phyloP scores from a whole-genome alignment of 2,797 vertebrate genomes.

The Botia almorhae region DNA sequence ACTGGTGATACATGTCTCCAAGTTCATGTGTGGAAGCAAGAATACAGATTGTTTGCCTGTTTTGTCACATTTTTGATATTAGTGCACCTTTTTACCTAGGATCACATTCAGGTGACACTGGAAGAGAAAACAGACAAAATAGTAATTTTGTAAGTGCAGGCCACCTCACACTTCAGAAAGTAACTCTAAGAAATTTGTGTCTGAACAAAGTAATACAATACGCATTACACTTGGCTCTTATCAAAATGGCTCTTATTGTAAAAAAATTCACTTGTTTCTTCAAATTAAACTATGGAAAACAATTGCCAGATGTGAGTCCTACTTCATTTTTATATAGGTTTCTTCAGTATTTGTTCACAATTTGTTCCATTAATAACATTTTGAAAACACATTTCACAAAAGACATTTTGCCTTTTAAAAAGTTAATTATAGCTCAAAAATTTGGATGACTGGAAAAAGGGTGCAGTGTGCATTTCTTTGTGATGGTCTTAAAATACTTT shows the following conservation, averaged over 20 bases:
- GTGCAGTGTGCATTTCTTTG: not conserved
- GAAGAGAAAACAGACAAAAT: slow-evolving; percentile 10
- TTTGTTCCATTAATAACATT: slow-evolving; percentile 3
- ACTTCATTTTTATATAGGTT: no score
- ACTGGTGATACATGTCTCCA: not conserved
- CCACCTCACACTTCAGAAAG: slow-evolving; percentile 12
- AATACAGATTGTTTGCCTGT: slow-evolving; percentile 22
- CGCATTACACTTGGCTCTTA: not conserved
- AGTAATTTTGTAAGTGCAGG: not conserved
- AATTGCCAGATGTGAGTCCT: not conserved
- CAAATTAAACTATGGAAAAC: no score
- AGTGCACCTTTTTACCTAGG: slow-evolving; percentile 52
- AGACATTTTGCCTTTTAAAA: not conserved
- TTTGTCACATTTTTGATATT: slow-evolving; percentile 45
- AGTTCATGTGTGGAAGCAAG: slow-evolving; percentile 43
- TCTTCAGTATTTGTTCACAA: not conserved
- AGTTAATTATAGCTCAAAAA: not conserved
- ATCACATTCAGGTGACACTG: slow-evolving; percentile 59
- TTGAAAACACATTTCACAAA: not conserved
- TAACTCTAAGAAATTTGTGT: slow-evolving; percentile 17
- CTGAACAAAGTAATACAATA: slow-evolving; percentile 25
- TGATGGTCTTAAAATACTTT: not conserved
- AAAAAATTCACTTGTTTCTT: no score
- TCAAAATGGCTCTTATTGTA: not conserved
- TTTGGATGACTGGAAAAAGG: not conserved